Evolutionary conservation across 2,888 invertebrate genomes (phyloP), one percentile per base, ranked within the genome.

Genomic region (Agrotis ipsilon): DNA sequence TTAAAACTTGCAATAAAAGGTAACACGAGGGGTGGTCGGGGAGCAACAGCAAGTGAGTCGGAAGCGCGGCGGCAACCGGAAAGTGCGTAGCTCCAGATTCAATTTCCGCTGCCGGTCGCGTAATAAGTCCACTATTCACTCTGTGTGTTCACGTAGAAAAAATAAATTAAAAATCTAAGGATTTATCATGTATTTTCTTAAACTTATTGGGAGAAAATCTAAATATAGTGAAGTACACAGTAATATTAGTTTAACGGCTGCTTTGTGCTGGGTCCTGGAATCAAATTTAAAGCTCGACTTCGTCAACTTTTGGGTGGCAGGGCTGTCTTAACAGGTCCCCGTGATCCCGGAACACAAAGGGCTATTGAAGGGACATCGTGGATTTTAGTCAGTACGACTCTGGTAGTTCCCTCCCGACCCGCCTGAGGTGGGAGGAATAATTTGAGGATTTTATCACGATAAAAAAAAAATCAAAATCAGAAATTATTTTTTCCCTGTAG

Each of bases 21-120:
- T 88, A 89, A 87, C 86, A 87, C 67, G 84, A 81, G 86, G 85
- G 85, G 85, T 59, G 74, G 68, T 57, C n/a, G 74, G 75, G 77
- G 82, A 54, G 66, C 16, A 48, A 68, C 79, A 81, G 84, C 85
- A 86, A 90, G 87, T 85, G 88, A 90, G 88, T 86, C 92, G 92
- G 92, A 93, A 92, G 89, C 88, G 88, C 89, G 89, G 88, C 88
- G 90, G 90, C 92, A 89, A 87, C 92, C 93, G 93, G 94, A 94
- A 93, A 92, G 93, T 94, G 94, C 95, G 94, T 94, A 93, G 93
- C 93, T 93, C 90, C 92, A 93, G 93, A 95, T 94, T 94, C 94
- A 94, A 95, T 95, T 94, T 95, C 94, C 95, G 94, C 84, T 90
- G 87, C 91, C 92, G 92, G 92, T 89, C 91, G 91, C 89, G 92